phyloP scores from a whole-genome alignment of 2,797 vertebrate species.

The Acrossocheilus wenchowensis region DNA sequence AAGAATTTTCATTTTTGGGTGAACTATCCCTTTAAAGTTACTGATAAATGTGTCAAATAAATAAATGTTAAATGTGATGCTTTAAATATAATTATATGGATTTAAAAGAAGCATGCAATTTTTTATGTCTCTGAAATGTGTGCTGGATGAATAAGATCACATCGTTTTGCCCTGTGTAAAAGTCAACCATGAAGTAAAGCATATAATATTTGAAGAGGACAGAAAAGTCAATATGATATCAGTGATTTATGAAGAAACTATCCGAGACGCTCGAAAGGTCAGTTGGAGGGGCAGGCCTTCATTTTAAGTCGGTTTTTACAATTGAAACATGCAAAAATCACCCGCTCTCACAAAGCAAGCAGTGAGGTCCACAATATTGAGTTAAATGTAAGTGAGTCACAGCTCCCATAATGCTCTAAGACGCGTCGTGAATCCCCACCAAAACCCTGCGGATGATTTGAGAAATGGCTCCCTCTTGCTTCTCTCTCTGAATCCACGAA shows the following conservation, averaged over 20 bases:
- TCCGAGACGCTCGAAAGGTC: not conserved
- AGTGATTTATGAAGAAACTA: constrained; percentile 6
- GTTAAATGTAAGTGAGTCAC: not conserved
- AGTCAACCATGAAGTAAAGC: not conserved
- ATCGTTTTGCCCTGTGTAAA: not conserved
- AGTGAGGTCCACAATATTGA: constrained; percentile 11
- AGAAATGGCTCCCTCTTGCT: constrained; percentile 8
- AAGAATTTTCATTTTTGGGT: too few species aligned
- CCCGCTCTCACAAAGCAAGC: not conserved
- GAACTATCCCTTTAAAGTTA: too few species aligned
- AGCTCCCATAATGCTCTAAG: not conserved
- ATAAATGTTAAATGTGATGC: not conserved
- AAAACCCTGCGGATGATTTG: constrained; percentile 37
- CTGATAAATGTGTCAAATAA: not conserved
- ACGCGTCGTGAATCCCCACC: constrained; percentile 17
- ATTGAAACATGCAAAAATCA: not conserved
- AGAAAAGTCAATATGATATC: not conserved
- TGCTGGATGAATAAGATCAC: not conserved
- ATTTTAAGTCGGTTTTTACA: not conserved
- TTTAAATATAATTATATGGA: not conserved
- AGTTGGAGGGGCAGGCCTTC: not conserved
- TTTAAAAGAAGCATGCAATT: not conserved
- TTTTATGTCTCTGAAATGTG: not conserved
- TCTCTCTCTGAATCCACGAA: constrained; percentile 34
- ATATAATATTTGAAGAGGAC: not conserved